A percentile compares a stretch with the other conserved stretches of the same genome.
Evolutionary conservation across 1,140 invertebrate genomes (phyloP).

Genomic region (Diploscapter pachys): DNA sequence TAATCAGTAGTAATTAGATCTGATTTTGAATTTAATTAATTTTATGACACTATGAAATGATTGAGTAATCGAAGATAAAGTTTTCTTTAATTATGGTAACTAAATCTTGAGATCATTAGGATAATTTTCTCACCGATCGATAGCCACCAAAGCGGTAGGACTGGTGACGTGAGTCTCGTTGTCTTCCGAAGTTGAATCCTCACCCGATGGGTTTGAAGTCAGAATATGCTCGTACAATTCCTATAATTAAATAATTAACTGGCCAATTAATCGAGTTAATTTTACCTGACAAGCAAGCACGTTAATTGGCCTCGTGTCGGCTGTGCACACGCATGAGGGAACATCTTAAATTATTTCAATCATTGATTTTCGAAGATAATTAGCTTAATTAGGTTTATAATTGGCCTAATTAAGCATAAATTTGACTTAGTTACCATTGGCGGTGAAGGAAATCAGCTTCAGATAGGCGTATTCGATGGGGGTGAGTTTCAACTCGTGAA

Average conservation of each 20-base stretch:
- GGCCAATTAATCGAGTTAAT: constrained; percentile 2
- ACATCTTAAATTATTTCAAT: constrained; percentile 28
- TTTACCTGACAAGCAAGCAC: constrained; percentile 19
- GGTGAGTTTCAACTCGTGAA: constrained; percentile 73
- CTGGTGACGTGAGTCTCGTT: constrained; percentile 36
- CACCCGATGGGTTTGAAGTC: constrained; percentile 28
- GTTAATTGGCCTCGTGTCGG: constrained; percentile 13
- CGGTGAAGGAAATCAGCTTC: constrained; percentile 73
- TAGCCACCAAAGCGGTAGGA: constrained; percentile 22
- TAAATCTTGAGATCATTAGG: background rate
- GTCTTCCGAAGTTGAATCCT: constrained; percentile 43
- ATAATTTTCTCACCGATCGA: constrained; percentile 19
- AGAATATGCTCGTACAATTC: constrained; percentile 69
- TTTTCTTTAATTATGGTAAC: constrained; percentile 3
- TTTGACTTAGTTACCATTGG: constrained; percentile 29
- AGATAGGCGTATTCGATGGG: constrained; percentile 82
- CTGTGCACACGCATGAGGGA: background rate
- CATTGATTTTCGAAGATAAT: constrained; percentile 61
- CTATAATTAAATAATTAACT: constrained; percentile 62
- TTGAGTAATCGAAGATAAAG: background rate
- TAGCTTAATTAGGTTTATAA: background rate
- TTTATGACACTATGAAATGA: background rate
- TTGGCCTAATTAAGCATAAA: background rate
- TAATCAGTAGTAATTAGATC: background rate
- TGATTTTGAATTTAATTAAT: no score